phyloP scores from a whole-genome alignment of 2,797 vertebrate genomes.

The Anabas testudineus region DNA sequence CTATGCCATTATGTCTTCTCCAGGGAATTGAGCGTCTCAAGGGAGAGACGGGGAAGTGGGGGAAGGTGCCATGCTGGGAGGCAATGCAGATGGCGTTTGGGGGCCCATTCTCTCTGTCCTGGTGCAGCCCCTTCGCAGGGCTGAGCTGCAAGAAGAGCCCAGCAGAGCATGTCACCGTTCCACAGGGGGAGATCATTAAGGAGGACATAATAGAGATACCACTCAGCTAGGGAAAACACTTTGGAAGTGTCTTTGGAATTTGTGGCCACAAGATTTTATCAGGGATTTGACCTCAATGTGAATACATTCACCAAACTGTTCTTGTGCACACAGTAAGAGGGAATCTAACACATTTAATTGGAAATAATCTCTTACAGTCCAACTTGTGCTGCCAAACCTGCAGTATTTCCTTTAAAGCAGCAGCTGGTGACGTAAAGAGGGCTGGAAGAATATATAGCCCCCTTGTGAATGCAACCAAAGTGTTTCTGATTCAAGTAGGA shows the following conservation, averaged over 20 bases:
- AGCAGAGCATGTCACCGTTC: constrained; percentile 39
- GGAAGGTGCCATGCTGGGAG: constrained; percentile 85
- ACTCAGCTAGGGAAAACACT: constrained; percentile 53
- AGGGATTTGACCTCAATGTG: not conserved
- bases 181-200: constrained; percentile 82
- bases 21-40: constrained; percentile 96
- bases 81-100: constrained; percentile 88
- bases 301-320: constrained; percentile 2
- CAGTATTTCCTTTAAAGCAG: constrained; percentile 22
- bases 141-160: constrained; percentile 75
- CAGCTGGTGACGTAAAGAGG: not conserved
- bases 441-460: not conserved
- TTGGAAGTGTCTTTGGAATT: not conserved
- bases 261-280: not conserved
- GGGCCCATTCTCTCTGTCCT: constrained; percentile 86
- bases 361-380: not conserved
- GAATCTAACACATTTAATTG: not conserved
- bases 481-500: not conserved
- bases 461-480: constrained; percentile 16
- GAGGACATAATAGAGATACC: constrained; percentile 87
- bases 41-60: constrained; percentile 89
- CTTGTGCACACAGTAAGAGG: not conserved
- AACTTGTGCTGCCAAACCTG: constrained; percentile 6
- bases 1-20: constrained; percentile 51
- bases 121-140: constrained; percentile 91